Conservation (phyloP, 2,888 invertebrate species). For the Bugula neritina region DNA sequence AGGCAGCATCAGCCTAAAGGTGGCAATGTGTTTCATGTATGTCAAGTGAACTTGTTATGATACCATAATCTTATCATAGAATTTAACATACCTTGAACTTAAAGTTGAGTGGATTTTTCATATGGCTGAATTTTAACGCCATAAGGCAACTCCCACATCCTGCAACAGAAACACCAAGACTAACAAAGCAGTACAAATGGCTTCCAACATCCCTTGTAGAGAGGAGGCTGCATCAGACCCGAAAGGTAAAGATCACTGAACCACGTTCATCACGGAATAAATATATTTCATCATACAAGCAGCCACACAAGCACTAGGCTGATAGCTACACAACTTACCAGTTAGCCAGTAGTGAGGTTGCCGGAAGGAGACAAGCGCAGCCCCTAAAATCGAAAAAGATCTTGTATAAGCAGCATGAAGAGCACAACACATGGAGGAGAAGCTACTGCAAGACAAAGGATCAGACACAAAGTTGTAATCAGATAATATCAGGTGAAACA, state of each 20-base stretch:
- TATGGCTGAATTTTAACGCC: too few species aligned
- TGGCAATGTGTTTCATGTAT: too few species aligned
- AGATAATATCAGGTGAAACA: slow-evolving; percentile 13
- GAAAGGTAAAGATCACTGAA: neutral
- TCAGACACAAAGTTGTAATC: slow-evolving; percentile 3
- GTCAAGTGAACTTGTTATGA: too few species aligned
- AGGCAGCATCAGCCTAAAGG: too few species aligned
- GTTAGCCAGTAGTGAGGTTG: too few species aligned
- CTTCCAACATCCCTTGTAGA: neutral
- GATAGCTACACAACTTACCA: neutral
- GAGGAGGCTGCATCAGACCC: neutral
- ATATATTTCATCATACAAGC: neutral
- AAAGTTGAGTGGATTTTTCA: neutral
- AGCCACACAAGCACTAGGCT: neutral
- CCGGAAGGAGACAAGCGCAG: neutral
- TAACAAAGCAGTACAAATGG: too few species aligned
- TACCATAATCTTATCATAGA: neutral
- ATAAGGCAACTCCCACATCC: too few species aligned
- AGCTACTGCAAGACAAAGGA: neutral
- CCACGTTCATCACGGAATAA: neutral
- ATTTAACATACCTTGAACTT: neutral
- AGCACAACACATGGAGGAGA: neutral
- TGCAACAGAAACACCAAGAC: too few species aligned
- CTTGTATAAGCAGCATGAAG: neutral
- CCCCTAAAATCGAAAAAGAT: neutral